Evolutionary conservation across 2,888 invertebrate species (phyloP).

Genomic region (Cerastoderma edule): DNA sequence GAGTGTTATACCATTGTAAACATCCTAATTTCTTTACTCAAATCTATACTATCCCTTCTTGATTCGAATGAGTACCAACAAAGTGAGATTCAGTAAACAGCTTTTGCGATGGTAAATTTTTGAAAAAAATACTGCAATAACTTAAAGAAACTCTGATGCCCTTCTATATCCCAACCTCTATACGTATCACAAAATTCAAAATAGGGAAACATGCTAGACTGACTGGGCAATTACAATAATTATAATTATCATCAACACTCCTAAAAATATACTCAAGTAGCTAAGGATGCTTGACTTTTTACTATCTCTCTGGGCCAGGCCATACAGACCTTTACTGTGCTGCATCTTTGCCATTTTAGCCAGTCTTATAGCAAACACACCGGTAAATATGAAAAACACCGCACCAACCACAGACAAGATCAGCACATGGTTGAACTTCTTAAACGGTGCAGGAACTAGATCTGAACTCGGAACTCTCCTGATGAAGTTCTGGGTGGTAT

Average conservation of each 20-base stretch:
- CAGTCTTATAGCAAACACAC: constrained; percentile 73
- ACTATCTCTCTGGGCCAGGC: constrained; percentile 76
- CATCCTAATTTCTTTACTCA: too few species aligned
- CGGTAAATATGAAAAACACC: constrained; percentile 71
- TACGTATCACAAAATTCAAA: too few species aligned
- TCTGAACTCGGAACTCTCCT: constrained; percentile 75
- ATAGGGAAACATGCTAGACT: too few species aligned
- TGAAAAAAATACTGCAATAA: too few species aligned
- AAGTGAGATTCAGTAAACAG: too few species aligned
- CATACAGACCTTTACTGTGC: constrained; percentile 78
- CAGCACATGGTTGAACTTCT: constrained; percentile 75
- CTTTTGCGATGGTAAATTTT: too few species aligned
- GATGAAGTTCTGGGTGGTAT: constrained; percentile 73
- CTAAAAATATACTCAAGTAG: constrained; percentile 71
- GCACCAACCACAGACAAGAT: constrained; percentile 73
- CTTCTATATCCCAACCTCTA: too few species aligned
- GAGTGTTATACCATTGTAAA: too few species aligned
- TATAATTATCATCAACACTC: constrained; percentile 47
- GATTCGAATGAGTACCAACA: too few species aligned
- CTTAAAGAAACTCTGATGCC: too few species aligned
- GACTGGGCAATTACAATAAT: constrained; percentile 38
- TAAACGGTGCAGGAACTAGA: constrained; percentile 76
- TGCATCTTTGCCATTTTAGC: constrained; percentile 72
- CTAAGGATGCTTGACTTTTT: constrained; percentile 71
- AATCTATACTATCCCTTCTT: too few species aligned